Percentiles rank a stretch among this genome's conserved stretches.
These are phyloP conservation scores for Campoletis raptor DNA, from an alignment of 2,888 invertebrate genomes.

Conservation along the genomic window DNA sequence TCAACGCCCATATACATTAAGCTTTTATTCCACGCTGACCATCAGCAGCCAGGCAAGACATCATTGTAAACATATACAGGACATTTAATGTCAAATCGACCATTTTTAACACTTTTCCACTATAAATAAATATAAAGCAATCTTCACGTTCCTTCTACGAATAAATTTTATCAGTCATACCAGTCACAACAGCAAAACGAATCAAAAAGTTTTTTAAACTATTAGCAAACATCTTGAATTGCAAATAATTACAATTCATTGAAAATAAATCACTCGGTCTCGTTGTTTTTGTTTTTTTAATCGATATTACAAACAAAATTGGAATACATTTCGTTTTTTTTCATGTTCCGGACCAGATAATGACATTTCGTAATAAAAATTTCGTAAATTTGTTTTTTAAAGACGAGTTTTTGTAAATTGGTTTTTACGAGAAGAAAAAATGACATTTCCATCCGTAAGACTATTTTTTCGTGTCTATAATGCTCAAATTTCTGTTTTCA, in stretches of 20 bases:
- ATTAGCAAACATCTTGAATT: too few species aligned
- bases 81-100: conserved; percentile 14
- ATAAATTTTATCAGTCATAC: neutral
- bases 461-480: neutral
- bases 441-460: too few species aligned
- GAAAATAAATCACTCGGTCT: too few species aligned
- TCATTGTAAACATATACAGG: conserved; percentile 30
- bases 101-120: neutral
- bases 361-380: neutral
- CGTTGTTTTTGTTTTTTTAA: too few species aligned
- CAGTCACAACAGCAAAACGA: too few species aligned
- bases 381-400: neutral
- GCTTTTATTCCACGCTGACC: conserved; percentile 58
- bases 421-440: neutral
- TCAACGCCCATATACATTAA: conserved; percentile 54
- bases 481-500: neutral
- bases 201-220: too few species aligned
- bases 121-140: neutral
- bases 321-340: too few species aligned
- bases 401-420: neutral
- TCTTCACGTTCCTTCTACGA: neutral
- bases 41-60: conserved; percentile 52
- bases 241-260: too few species aligned
- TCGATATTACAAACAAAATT: too few species aligned
- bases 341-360: too few species aligned